A percentile compares a stretch with the other conserved stretches of the same genome.
Conservation (phyloP, 1,140 invertebrate genomes). For the Calephelis nemesis region DNA sequence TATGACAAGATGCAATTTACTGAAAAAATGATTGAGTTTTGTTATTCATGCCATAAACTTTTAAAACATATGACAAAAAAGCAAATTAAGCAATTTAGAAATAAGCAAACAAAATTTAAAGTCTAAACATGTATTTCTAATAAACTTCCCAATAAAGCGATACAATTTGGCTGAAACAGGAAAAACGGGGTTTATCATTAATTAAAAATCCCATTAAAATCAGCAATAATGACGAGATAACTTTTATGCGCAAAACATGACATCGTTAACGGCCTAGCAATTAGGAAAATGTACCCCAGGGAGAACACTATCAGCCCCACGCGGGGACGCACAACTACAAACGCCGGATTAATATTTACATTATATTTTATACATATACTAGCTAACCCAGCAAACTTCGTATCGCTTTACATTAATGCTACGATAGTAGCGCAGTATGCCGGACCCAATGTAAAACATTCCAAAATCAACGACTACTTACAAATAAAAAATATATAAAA, state of each 20-base stretch:
- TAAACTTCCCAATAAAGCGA: constrained; percentile 2
- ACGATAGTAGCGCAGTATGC: too few species aligned
- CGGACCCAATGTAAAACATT: too few species aligned
- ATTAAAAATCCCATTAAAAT: constrained; percentile 17
- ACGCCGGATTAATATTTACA: background rate
- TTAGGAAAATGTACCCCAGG: constrained; percentile 19
- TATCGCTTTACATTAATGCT: too few species aligned
- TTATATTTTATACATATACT: too few species aligned
- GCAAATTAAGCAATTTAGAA: background rate
- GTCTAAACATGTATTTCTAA: background rate
- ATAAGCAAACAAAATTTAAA: background rate
- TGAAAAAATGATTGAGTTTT: too few species aligned
- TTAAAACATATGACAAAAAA: too few species aligned
- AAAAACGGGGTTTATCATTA: constrained; percentile 16
- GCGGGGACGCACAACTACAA: constrained; percentile 16
- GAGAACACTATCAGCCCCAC: constrained; percentile 10
- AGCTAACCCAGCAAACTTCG: too few species aligned
- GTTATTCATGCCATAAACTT: too few species aligned
- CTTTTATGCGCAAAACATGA: constrained; percentile 16
- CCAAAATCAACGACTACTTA: too few species aligned
- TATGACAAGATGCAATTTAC: too few species aligned
- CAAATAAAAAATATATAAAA: too few species aligned
- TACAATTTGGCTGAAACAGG: constrained; percentile 1
- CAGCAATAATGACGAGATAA: constrained; percentile 16
- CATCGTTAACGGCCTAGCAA: constrained; percentile 11